Percentiles rank a stretch among this genome's conserved stretches.
These are phyloP conservation scores for Desoria tigrina DNA, from an alignment of 2,888 invertebrate genomes.

Conservation along the genomic window DNA sequence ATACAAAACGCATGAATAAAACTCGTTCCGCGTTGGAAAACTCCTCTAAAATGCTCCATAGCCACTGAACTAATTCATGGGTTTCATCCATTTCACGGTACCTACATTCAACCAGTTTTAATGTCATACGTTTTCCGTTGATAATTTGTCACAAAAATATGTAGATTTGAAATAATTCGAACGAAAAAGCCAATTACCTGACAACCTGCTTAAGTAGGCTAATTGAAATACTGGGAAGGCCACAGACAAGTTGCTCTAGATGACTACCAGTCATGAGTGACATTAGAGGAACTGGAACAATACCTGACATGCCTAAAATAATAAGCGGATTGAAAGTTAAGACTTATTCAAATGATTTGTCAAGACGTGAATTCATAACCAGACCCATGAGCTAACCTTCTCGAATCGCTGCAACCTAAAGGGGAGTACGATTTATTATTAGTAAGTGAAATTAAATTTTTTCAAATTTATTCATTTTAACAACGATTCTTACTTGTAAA, in stretches of 20 bases:
- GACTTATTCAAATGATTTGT: background rate
- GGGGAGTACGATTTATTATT: no score
- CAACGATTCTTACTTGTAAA: conserved; percentile 59
- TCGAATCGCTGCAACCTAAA: conserved; percentile 61
- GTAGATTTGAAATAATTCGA: background rate
- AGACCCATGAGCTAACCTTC: conserved; percentile 60
- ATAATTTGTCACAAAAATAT: background rate
- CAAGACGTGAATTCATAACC: no score
- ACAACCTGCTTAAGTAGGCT: conserved; percentile 65
- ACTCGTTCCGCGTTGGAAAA: conserved; percentile 67
- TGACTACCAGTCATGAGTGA: conserved; percentile 64
- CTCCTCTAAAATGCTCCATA: conserved; percentile 66
- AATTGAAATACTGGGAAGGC: conserved; percentile 65
- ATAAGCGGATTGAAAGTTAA: background rate
- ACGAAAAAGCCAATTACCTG: conserved; percentile 58
- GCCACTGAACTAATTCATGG: conserved; percentile 65
- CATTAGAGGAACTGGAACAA: conserved; percentile 66
- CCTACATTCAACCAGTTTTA: no score
- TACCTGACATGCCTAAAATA: conserved; percentile 68
- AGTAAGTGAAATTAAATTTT: background rate
- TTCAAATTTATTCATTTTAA: background rate
- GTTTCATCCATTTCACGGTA: conserved; percentile 67
- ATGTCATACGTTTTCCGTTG: background rate
- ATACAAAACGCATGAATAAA: conserved; percentile 68
- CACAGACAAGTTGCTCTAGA: conserved; percentile 67